phyloP scores from a whole-genome alignment of 92 coral and sea anemone genomes.

The Palythoa grandis region DNA sequence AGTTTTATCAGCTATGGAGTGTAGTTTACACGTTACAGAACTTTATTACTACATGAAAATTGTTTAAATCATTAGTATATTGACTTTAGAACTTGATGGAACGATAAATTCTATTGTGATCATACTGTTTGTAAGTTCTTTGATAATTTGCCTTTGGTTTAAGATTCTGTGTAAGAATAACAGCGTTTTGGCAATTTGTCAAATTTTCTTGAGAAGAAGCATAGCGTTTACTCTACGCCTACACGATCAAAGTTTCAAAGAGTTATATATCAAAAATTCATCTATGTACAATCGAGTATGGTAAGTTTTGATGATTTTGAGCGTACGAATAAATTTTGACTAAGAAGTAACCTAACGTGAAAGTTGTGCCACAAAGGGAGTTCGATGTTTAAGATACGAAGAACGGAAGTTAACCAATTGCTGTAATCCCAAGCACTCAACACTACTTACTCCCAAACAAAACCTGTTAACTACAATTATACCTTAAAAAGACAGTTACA shows the following conservation, averaged over 20 bases:
- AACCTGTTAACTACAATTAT: conserved; percentile 1
- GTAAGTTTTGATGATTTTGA: neutral
- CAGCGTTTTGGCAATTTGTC: conserved; percentile 32
- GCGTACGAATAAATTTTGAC: no score
- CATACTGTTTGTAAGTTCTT: neutral
- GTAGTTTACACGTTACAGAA: neutral
- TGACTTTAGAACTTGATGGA: neutral
- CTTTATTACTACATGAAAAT: neutral
- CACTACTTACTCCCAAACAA: conserved; percentile 32
- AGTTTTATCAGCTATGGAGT: neutral
- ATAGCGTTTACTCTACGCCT: neutral
- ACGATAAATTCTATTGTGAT: neutral
- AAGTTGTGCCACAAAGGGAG: neutral
- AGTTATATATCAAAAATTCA: neutral
- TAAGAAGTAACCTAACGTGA: neutral
- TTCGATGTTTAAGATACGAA: conserved; percentile 7
- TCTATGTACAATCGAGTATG: no score
- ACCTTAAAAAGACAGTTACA: neutral
- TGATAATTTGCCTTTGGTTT: neutral
- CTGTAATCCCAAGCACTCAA: conserved; percentile 43
- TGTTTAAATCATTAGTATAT: neutral
- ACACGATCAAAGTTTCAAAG: neutral
- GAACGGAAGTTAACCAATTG: conserved; percentile 43
- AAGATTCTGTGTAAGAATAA: neutral
- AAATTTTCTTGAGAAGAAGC: conserved; percentile 20